Percentiles rank a stretch among this genome's conserved stretches.
phyloP scores from a whole-genome alignment of 1,140 invertebrate species.

The Orius insidiosus region DNA sequence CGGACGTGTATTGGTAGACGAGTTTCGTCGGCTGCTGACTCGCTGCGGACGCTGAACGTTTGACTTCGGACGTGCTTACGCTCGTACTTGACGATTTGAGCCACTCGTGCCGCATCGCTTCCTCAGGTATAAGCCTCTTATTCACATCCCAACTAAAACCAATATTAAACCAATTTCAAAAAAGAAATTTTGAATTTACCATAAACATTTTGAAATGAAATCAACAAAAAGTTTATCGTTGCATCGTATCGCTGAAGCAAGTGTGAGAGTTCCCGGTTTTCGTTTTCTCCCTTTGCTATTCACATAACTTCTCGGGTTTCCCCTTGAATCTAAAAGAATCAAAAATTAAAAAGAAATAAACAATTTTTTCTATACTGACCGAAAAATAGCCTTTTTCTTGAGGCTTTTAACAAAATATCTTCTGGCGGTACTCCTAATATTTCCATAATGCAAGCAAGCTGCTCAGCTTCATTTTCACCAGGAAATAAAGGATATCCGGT shows the following conservation, averaged over 20 bases:
- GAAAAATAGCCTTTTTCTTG: conserved; percentile 70
- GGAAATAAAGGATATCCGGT: conserved; percentile 94
- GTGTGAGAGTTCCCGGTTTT: conserved; percentile 63
- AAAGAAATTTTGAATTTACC: conserved; percentile 42
- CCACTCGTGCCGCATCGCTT: conserved; percentile 65
- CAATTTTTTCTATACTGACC: conserved; percentile 33
- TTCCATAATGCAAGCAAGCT: conserved; percentile 95
- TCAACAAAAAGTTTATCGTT: conserved; percentile 83
- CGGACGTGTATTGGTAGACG: conserved; percentile 1
- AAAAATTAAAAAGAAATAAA: no score
- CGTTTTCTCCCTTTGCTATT: conserved; percentile 83
- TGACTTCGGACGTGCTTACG: conserved; percentile 7
- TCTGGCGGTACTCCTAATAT: conserved; percentile 80
- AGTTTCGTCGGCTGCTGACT: conserved; percentile 2
- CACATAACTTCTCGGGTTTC: conserved; percentile 76
- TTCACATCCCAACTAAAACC: conserved; percentile 91
- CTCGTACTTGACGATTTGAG: conserved; percentile 27
- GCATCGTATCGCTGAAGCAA: conserved; percentile 57
- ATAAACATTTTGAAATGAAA: conserved; percentile 80
- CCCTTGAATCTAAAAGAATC: conserved; percentile 61
- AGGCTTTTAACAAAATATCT: conserved; percentile 56
- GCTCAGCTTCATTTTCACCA: conserved; percentile 95
- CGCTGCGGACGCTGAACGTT: conserved; percentile 13
- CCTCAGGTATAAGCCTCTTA: conserved; percentile 78
- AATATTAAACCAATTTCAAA: no score